These are phyloP conservation scores for Drosophila yooni DNA, from an alignment of 2,888 invertebrate genomes.

Conservation along the genomic window DNA sequence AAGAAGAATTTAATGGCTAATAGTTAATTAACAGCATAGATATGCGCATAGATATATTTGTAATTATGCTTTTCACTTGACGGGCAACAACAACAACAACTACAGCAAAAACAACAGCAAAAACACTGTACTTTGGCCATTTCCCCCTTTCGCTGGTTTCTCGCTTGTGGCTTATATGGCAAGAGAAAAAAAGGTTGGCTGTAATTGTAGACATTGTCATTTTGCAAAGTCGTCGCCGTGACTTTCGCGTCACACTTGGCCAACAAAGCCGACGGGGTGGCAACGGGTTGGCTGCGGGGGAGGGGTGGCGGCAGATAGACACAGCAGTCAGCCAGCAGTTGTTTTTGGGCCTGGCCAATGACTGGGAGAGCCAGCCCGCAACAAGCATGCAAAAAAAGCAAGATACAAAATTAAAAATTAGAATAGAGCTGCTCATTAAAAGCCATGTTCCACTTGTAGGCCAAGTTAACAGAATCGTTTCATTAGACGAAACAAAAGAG, in stretches of 20 bases:
- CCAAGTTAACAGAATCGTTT: conserved; percentile 25
- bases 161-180: conserved; percentile 30
- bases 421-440: conserved; percentile 55
- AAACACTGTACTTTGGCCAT: conserved; percentile 16
- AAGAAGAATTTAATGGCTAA: conserved; percentile 32
- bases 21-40: conserved; percentile 48
- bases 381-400: conserved; percentile 12
- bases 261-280: conserved; percentile 26
- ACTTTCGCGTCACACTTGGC: conserved; percentile 80
- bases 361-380: conserved; percentile 43
- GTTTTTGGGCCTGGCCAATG: conserved; percentile 51
- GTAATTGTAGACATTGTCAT: conserved; percentile 65
- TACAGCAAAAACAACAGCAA: not conserved
- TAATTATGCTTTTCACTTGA: conserved; percentile 57
- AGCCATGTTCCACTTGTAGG: conserved; percentile 60
- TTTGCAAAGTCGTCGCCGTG: conserved; percentile 57
- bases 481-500: conserved; percentile 19
- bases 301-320: not conserved
- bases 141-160: conserved; percentile 50
- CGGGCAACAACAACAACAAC: conserved; percentile 6
- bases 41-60: conserved; percentile 47
- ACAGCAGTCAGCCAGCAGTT: conserved; percentile 4
- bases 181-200: conserved; percentile 45
- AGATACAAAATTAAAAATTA: not conserved
- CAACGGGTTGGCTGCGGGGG: not conserved